Evolutionary conservation across 53 echinoderm and acorn worm species (phyloP), one percentile per base, ranked within the genome.

Genomic region (Paracentrotus lividus): DNA sequence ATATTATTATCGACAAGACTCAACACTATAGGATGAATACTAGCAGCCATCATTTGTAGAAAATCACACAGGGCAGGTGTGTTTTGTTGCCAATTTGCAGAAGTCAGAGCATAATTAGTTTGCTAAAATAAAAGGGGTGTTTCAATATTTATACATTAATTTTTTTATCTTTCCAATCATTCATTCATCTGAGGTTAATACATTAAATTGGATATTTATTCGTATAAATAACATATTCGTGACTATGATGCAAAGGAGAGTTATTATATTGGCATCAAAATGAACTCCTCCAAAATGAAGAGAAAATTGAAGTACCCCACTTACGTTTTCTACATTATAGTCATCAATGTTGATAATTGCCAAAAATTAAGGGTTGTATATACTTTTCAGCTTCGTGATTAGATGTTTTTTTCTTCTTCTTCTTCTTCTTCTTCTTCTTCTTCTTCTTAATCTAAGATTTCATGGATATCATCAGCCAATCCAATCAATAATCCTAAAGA

Each of bases 81-180:
- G 90, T 89, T 65, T 89, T 89, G 67, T 89, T 89, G 90, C 90
- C 90, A 64, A 43, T 89, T 87, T 57, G 57, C 24, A 55, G 36
- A 8, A 18, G 20, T 85, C 18, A 55, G 21, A 21, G 16, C 56
- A 34, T 57, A 55, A 57, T 87, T 57, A 56, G 21, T 14, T 36
- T 5, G 24, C 7, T 20, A 32, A 36, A 56, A 87, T 56, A 81
- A 6, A 45, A 81, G 3, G 9, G 78, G 13, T 18, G 20, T 72
- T 72, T 72, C 5, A 20, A 38, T 18, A 5, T 38, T 72, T 20
- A 0, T 72, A 64, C 15, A 40, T 0, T 69, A 8, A 13, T 38
- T n/a, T n/a, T n/a, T n/a, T n/a, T 29, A 29, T 29, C 64, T 10
- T 64, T 64, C 6, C 9, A 29, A 29, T 57, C 10, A 31, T 64